These are phyloP conservation scores for Heliothis virescens DNA, from an alignment of 1,140 invertebrate species.

Conservation along the genomic window DNA sequence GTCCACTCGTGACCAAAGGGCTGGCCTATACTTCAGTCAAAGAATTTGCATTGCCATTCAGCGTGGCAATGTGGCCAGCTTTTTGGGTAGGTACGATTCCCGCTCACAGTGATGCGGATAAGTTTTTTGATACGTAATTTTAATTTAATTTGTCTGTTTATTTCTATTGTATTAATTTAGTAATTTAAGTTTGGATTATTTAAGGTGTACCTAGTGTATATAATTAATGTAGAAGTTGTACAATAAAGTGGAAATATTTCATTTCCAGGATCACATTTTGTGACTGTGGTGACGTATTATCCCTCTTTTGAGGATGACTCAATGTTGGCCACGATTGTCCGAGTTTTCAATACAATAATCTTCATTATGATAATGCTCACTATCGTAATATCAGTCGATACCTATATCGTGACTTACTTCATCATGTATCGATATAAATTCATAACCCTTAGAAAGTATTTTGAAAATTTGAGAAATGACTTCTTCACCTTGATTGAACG, in stretches of 20 bases:
- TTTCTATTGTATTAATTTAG: too few species aligned
- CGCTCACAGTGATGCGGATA: too few species aligned
- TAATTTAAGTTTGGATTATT: too few species aligned
- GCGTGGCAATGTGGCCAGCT: too few species aligned
- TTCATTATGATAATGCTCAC: constrained; percentile 67
- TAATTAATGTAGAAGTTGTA: too few species aligned
- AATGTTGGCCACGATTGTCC: constrained; percentile 54
- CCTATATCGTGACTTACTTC: constrained; percentile 68
- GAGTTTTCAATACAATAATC: constrained; percentile 65
- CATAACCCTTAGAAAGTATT: constrained; percentile 74
- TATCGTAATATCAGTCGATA: constrained; percentile 71
- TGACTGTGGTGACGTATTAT: constrained; percentile 75
- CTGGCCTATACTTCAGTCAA: too few species aligned
- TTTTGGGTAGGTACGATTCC: too few species aligned
- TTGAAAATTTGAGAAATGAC: constrained; percentile 65
- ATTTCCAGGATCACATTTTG: constrained; percentile 75
- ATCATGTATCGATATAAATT: constrained; percentile 81
- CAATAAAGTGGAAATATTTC: too few species aligned
- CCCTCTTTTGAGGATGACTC: constrained; percentile 69
- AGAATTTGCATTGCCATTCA: too few species aligned
- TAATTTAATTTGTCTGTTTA: too few species aligned
- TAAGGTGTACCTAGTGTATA: constrained; percentile 59
- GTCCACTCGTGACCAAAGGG: too few species aligned
- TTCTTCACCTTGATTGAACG: constrained; percentile 56
- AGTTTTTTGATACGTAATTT: too few species aligned